A percentile compares a stretch with the other conserved stretches of the same genome.
Conservation (phyloP, 2,797 vertebrate species). For the Danionella dracula region DNA sequence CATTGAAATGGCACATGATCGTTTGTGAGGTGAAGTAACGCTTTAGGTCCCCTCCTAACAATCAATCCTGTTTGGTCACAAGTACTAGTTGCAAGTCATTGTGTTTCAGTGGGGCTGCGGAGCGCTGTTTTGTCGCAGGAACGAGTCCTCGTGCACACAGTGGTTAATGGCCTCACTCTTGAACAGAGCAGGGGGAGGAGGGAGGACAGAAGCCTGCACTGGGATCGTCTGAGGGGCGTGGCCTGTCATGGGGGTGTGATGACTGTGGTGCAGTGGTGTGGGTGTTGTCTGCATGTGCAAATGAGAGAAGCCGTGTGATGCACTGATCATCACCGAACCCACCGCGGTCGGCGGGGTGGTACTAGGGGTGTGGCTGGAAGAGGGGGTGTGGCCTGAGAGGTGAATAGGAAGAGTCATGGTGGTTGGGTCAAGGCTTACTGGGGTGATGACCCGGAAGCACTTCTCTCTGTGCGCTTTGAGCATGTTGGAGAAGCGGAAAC, state of each 20-base stretch:
- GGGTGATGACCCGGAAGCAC: slow-evolving; percentile 94
- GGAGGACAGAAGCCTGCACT: slow-evolving; percentile 81
- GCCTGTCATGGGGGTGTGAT: slow-evolving; percentile 63
- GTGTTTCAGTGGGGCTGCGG: slow-evolving; percentile 80
- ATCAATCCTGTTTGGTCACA: slow-evolving; percentile 19
- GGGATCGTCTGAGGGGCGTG: slow-evolving; percentile 76
- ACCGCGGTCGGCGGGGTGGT: slow-evolving; percentile 52
- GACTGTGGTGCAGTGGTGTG: slow-evolving; percentile 77
- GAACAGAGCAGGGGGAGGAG: slow-evolving; percentile 90
- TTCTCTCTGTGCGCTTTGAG: slow-evolving; percentile 96
- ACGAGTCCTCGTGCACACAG: slow-evolving; percentile 85
- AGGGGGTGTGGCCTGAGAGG: slow-evolving; percentile 64
- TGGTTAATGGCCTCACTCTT: slow-evolving; percentile 95
- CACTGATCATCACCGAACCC: slow-evolving; percentile 69
- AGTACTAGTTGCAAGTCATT: slow-evolving; percentile 48
- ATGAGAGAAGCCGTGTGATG: slow-evolving; percentile 80
- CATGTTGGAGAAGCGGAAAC: slow-evolving; percentile 99
- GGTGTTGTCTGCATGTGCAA: slow-evolving; percentile 82
- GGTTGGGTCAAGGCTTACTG: slow-evolving; percentile 74
- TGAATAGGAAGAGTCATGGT: slow-evolving; percentile 73
- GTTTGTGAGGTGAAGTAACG: slow-evolving; percentile 1
- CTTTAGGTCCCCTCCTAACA: slow-evolving; percentile 12
- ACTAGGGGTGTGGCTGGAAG: slow-evolving; percentile 58
- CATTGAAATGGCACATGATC: background rate
- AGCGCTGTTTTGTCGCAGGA: slow-evolving; percentile 78